These are phyloP conservation scores for Geodia barretti DNA, from an alignment of 37 sponge, comb jelly and placozoan species.

Conservation along the genomic window DNA sequence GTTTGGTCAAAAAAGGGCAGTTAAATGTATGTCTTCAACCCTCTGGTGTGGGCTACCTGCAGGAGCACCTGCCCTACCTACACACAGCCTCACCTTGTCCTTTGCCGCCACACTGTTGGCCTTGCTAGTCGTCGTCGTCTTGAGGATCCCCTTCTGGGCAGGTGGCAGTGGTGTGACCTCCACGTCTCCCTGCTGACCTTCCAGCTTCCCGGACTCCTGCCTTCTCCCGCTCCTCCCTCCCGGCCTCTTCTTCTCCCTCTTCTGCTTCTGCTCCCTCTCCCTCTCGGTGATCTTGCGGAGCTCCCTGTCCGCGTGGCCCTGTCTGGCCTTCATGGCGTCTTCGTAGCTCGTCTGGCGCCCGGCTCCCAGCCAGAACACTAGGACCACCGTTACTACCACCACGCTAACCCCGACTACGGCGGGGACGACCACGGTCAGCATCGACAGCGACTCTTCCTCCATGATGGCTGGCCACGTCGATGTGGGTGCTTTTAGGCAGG, in stretches of 20 bases:
- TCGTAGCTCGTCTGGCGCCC: constrained; percentile 39
- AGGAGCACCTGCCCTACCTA: not conserved
- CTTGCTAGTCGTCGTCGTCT: not conserved
- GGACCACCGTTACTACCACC: not conserved
- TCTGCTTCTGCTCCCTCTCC: not conserved
- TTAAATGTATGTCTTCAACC: too few relatives aligned
- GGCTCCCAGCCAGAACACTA: constrained; percentile 42
- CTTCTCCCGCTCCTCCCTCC: not conserved
- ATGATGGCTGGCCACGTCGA: too few relatives aligned
- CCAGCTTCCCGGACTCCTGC: not conserved
- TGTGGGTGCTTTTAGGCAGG: too few relatives aligned
- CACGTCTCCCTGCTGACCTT: not conserved
- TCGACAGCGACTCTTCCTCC: not conserved
- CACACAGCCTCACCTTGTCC: too few relatives aligned
- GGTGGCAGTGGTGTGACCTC: not conserved
- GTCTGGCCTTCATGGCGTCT: constrained; percentile 38
- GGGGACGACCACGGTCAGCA: constrained; percentile 17
- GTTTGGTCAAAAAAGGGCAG: too few relatives aligned
- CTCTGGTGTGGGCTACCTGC: not conserved
- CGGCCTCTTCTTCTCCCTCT: constrained; percentile 12
- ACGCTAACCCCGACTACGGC: constrained; percentile 14
- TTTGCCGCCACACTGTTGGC: not conserved
- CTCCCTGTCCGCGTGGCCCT: constrained; percentile 20
- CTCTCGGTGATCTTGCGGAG: constrained; percentile 11
- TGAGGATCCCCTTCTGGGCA: constrained; percentile 26